A percentile compares a stretch with the other conserved stretches of the same genome.
These are phyloP conservation scores for Labeo catla DNA, from an alignment of 2,113 vertebrate genomes.

Conservation along the genomic window DNA sequence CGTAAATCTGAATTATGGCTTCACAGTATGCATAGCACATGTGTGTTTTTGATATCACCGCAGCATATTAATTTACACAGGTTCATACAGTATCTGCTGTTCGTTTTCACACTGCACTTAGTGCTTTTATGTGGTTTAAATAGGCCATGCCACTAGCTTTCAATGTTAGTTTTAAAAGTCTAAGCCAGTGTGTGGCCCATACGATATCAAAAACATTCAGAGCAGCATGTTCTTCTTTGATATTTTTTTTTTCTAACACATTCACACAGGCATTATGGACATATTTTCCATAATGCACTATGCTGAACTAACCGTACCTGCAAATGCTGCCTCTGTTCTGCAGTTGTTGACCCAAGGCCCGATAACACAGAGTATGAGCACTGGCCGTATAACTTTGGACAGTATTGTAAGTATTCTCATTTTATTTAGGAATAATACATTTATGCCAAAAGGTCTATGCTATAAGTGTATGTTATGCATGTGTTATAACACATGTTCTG, in stretches of 20 bases:
- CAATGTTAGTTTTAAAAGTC: conserved; percentile 48
- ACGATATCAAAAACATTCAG: conserved; percentile 44
- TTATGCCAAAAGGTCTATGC: background rate
- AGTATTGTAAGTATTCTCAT: conserved; percentile 77
- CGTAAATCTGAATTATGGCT: background rate
- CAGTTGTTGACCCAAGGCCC: conserved; percentile 77
- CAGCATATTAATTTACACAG: conserved; percentile 36
- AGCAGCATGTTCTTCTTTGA: conserved; percentile 30
- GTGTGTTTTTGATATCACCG: background rate
- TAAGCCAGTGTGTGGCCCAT: conserved; percentile 61
- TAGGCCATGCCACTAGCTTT: conserved; percentile 45
- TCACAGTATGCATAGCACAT: background rate
- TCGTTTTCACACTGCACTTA: conserved; percentile 48
- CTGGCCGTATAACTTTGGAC: conserved; percentile 79
- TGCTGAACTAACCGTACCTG: conserved; percentile 68
- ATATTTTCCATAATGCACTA: conserved; percentile 56
- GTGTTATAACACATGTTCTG: background rate
- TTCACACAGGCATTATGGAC: conserved; percentile 63
- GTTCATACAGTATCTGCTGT: conserved; percentile 38
- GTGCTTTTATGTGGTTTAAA: conserved; percentile 44
- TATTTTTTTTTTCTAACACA: conserved; percentile 37
- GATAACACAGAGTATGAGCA: conserved; percentile 78
- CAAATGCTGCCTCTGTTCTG: conserved; percentile 65
- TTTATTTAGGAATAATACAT: conserved; percentile 35
- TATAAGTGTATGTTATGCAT: background rate